A percentile compares a stretch with the other conserved stretches of the same genome.
These are phyloP conservation scores for Tanypteryx hageni DNA, from an alignment of 2,888 invertebrate species.

Conservation along the genomic window DNA sequence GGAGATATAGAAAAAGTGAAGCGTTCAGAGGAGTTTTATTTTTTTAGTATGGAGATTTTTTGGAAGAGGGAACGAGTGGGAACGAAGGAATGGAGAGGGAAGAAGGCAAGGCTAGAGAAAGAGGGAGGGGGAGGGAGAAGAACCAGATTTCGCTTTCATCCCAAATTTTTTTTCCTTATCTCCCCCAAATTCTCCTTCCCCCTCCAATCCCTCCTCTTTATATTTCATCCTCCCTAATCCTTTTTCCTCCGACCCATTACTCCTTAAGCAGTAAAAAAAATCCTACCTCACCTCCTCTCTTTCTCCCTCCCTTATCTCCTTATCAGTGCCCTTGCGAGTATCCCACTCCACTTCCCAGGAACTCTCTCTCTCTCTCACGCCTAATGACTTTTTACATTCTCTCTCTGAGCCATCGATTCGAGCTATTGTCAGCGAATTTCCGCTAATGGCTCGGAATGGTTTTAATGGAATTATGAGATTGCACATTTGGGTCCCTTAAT, in stretches of 20 bases:
- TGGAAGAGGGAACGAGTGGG: too few species aligned
- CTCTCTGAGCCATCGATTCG: neutral
- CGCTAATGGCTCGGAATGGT: neutral
- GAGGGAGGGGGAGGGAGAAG: neutral
- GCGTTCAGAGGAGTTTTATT: neutral
- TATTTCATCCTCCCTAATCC: neutral
- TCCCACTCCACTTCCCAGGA: neutral
- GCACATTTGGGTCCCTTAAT: neutral
- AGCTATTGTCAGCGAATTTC: conserved; percentile 13
- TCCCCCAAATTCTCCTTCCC: neutral
- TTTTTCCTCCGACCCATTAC: neutral
- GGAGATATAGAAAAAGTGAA: too few species aligned
- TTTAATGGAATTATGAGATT: neutral
- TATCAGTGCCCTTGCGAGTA: conserved; percentile 18
- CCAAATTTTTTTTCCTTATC: neutral
- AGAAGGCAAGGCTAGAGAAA: neutral
- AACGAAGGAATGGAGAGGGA: neutral
- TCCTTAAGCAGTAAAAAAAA: neutral
- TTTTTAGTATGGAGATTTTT: neutral
- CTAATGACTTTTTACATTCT: conserved; percentile 19
- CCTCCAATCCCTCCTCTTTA: neutral
- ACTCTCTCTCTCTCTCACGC: neutral
- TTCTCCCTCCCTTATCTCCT: neutral
- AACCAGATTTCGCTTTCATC: neutral
- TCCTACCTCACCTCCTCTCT: too few species aligned